Percentiles rank a stretch among this genome's conserved stretches.
These are phyloP conservation scores for Cryptus viduatorius DNA, from an alignment of 2,888 invertebrate species.

Conservation along the genomic window DNA sequence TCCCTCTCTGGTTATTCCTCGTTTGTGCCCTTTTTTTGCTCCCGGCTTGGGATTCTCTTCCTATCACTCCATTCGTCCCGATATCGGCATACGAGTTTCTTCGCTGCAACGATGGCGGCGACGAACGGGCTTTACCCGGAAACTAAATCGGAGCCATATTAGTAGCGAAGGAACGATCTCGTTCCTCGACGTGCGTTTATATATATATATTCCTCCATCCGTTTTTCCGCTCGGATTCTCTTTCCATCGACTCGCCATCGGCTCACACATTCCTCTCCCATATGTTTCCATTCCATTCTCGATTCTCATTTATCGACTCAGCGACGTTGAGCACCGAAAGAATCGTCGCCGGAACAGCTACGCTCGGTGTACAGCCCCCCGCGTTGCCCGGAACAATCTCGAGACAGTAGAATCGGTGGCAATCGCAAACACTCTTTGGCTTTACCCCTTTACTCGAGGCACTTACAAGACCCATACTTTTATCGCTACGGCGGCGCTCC, in stretches of 20 bases:
- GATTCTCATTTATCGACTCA: constrained; percentile 42
- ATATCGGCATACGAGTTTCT: constrained; percentile 48
- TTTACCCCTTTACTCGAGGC: background rate
- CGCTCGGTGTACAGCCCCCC: no score
- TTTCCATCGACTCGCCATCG: constrained; percentile 20
- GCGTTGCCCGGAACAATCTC: constrained; percentile 20
- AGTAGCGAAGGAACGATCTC: constrained; percentile 56
- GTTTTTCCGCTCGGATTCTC: constrained; percentile 36
- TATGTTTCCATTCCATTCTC: constrained; percentile 28
- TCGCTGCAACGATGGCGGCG: constrained; percentile 33
- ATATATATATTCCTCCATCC: constrained; percentile 25
- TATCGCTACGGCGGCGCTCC: background rate
- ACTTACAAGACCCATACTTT: background rate
- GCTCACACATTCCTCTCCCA: constrained; percentile 30
- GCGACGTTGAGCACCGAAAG: constrained; percentile 29
- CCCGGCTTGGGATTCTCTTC: constrained; percentile 50
- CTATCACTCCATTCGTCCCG: constrained; percentile 29
- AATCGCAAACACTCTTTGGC: background rate
- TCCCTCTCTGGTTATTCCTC: constrained; percentile 61
- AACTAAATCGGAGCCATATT: constrained; percentile 66
- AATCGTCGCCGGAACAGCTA: constrained; percentile 17
- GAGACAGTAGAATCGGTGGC: background rate
- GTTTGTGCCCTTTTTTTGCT: constrained; percentile 37
- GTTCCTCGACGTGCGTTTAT: constrained; percentile 30
- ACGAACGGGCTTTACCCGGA: constrained; percentile 64